A percentile compares a stretch with the other conserved stretches of the same genome.
Conservation (phyloP, 92 coral and sea anemone species). For the Epizoanthus ramosus region DNA sequence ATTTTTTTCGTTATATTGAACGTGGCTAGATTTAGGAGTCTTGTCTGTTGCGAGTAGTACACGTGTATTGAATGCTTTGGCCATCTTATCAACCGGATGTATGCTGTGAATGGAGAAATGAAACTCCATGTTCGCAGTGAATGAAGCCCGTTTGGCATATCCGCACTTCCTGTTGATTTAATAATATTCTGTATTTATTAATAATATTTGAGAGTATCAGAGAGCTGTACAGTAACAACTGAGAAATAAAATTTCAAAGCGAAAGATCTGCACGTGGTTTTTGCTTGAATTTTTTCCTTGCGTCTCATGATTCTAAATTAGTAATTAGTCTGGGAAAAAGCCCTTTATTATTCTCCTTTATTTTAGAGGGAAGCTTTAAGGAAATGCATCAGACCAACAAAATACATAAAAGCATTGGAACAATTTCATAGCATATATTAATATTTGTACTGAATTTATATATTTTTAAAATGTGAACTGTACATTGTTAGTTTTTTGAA, state of each 20-base stretch:
- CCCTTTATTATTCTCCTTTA: neutral
- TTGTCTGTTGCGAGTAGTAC: neutral
- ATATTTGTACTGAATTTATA: too few relatives aligned
- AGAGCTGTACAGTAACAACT: neutral
- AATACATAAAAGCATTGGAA: too few relatives aligned
- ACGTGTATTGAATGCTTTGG: constrained; percentile 16
- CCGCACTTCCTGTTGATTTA: constrained; percentile 23
- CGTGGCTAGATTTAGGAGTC: constrained; percentile 1
- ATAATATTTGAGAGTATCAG: constrained; percentile 2
- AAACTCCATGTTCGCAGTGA: neutral
- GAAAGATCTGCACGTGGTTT: constrained; percentile 11
- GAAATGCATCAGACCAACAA: too few relatives aligned
- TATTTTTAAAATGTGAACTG: too few relatives aligned
- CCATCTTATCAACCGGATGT: constrained; percentile 36
- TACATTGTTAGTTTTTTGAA: too few relatives aligned
- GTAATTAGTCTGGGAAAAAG: constrained; percentile 32
- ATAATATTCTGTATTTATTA: neutral
- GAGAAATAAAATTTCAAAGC: neutral
- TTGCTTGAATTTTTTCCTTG: constrained; percentile 2
- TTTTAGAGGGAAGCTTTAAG: too few relatives aligned
- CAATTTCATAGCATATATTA: too few relatives aligned
- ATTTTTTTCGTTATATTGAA: neutral
- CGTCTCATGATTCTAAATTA: constrained; percentile 35
- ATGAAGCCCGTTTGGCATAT: neutral
- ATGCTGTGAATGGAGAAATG: neutral